Evolutionary conservation across 2,113 vertebrate genomes (phyloP).

Genomic region (Channa maculata): DNA sequence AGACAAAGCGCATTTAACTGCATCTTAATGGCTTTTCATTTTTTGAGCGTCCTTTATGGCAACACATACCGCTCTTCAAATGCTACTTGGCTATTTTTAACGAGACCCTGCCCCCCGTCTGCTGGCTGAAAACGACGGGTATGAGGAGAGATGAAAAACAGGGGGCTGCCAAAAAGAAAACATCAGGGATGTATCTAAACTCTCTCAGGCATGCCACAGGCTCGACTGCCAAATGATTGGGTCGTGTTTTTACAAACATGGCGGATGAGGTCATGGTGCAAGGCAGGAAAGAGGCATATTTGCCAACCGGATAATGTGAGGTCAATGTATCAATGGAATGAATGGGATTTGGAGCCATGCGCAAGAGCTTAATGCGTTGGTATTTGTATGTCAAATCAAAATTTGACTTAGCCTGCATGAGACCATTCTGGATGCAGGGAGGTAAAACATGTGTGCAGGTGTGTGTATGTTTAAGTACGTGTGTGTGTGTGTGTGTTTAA

Average conservation of each 20-base stretch:
- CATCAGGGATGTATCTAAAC: slow-evolving; percentile 67
- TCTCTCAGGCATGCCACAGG: slow-evolving; percentile 54
- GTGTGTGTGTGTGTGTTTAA: slow-evolving; percentile 24
- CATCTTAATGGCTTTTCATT: slow-evolving; percentile 56
- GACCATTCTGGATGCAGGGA: slow-evolving; percentile 41
- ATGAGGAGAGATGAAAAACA: slow-evolving; percentile 52
- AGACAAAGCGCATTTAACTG: slow-evolving; percentile 57
- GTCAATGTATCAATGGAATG: slow-evolving; percentile 76
- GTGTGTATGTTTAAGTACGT: slow-evolving; percentile 13
- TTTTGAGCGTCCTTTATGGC: slow-evolving; percentile 13
- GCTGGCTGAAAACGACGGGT: slow-evolving; percentile 45
- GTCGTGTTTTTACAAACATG: slow-evolving; percentile 72
- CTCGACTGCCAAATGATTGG: slow-evolving; percentile 53
- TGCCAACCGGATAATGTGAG: slow-evolving; percentile 75
- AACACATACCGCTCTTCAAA: slow-evolving; percentile 27
- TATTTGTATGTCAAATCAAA: slow-evolving; percentile 78
- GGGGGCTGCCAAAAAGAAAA: slow-evolving; percentile 63
- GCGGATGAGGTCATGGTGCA: slow-evolving; percentile 74
- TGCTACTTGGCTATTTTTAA: slow-evolving; percentile 65
- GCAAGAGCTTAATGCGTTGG: slow-evolving; percentile 77
- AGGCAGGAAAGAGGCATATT: slow-evolving; percentile 50
- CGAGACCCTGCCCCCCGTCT: slow-evolving; percentile 43
- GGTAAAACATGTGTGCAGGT: slow-evolving; percentile 29
- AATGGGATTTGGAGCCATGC: slow-evolving; percentile 80
- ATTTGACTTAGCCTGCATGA: slow-evolving; percentile 67